A percentile compares a stretch with the other conserved stretches of the same genome.
Evolutionary conservation across 2,888 invertebrate species (phyloP).

Genomic region (Syrista parreyssii): DNA sequence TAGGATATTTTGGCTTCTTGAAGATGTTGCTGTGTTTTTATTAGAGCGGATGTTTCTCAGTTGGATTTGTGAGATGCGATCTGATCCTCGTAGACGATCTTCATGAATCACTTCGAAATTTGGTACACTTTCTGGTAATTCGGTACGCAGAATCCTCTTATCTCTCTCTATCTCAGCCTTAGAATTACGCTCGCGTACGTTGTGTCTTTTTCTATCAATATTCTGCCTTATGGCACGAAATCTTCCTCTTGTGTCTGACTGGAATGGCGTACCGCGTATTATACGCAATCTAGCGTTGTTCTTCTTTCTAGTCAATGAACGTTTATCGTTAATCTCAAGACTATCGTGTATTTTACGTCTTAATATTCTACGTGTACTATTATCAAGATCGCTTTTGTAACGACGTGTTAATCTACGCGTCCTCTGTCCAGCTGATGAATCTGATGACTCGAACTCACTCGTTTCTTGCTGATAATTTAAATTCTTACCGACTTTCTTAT

Average conservation of each 20-base stretch:
- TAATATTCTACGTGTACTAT: not conserved
- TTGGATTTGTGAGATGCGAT: not conserved
- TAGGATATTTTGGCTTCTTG: not conserved
- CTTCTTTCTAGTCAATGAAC: not conserved
- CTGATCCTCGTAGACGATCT: not conserved
- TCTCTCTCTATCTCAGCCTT: not conserved
- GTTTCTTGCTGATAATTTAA: not conserved
- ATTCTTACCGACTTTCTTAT: not conserved
- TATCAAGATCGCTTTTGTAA: not conserved
- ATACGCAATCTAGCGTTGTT: not conserved
- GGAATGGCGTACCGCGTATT: not conserved
- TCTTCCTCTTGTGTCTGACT: not conserved
- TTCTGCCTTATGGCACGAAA: not conserved
- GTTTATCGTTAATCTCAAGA: not conserved
- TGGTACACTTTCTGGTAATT: not conserved
- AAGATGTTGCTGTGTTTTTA: not conserved
- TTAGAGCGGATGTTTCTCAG: not conserved
- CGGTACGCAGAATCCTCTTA: not conserved
- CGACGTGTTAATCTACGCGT: not conserved
- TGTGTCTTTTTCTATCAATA: not conserved
- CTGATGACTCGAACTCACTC: not conserved
- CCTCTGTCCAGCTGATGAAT: not conserved
- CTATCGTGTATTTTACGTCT: not conserved
- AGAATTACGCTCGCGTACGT: not conserved
- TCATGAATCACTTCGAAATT: not conserved